Base-by-base conservation (phyloP, 2,113 vertebrate genomes). In the Catharus minimus region DNA sequence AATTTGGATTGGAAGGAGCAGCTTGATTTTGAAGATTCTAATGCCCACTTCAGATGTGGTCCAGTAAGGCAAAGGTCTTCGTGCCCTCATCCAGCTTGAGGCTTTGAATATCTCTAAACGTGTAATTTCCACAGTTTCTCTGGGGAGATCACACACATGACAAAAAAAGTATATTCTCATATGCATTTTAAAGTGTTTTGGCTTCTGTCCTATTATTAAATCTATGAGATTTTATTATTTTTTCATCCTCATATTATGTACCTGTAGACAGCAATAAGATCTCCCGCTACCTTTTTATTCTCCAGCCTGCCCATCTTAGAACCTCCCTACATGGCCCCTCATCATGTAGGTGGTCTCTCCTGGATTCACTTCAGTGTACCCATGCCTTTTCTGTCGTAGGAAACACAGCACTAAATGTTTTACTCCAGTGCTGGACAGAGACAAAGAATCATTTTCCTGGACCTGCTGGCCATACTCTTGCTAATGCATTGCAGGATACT, bases 141-240 rank as follows among this genome's bases (percentile, higher is more conserved):
- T 30, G 5, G 8, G 4, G 6, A 73, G 22, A 16, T 58, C 0
- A 0, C 5, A 1, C 39, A 41, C 1, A 2, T 30, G 15, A 65
- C 3, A 72, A 72, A 50, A 36, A 43, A 50, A 30, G 3, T n/a
- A 20, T 53, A 61, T 88, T 86, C 21, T 77, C 44, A 52, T 4
- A 41, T 2, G 1, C 27, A 53, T 14, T 65, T 88, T 43, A 6
- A 67, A 52, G 7, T 44, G 13, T 69, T 90, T 13, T 13, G 15
- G 1, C 5, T 64, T 56, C 1, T 75, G 27, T 32, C 5, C 3
- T 60, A 22, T 21, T 24, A 67, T 7, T 57, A 33, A 68, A 61
- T 28, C 55, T 52, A 74, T 67, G 28, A 62, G 8, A 81, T 3
- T 58, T 57, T 57, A 4, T 38, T 64, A 36, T 83, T n/a, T 74